Base-by-base conservation (phyloP, 2,113 vertebrate genomes). In the Megaceryle torquata region DNA sequence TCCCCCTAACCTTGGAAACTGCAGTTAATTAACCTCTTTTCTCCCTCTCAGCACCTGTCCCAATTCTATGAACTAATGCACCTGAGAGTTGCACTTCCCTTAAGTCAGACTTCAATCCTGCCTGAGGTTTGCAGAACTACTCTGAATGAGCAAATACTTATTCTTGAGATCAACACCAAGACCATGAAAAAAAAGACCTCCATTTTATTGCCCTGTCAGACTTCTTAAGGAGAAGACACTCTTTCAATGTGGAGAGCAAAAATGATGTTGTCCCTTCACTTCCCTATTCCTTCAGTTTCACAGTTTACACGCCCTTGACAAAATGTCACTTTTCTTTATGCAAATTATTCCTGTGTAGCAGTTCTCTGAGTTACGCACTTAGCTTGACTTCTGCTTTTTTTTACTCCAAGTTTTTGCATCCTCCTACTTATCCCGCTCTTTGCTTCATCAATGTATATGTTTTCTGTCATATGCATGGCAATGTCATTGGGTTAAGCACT, bases 1-100 rank as follows among this genome's bases (percentile, higher is more conserved):
- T 76, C 39, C 85, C 85, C 82, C 37, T 75, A 50, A 48, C 25
- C 21, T 63, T 90, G 95, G 91, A 92, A 96, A 93, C 60, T 92
- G 83, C 88, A 43, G 0, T 68, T 86, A 59, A 79, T 43, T 81
- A 86, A 70, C 25, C 29, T 78, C 29, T 83, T 56, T 78, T 80
- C 37, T 95, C 25, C 56, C 20, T 77, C 56, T 13, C 61, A 85
- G 78, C 89, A 95, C 25, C 48, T 88, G 69, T 74, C 43, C 72
- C 48, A 88, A 2, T 93, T 92, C 94, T 88, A 29, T 10, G 44
- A 93, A 90, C 64, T 65, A 74, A 46, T 3, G 4, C 51, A 83
- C 86, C 46, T 81, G 72, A 90, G 51, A 84, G 71, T 15, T 67
- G 53, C 63, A 71, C 19, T 25, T 72, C 43, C 64, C 20, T 86